A percentile compares a stretch with the other conserved stretches of the same genome.
phyloP scores from a whole-genome alignment of 92 coral and sea anemone species.

The Porites lobata region DNA sequence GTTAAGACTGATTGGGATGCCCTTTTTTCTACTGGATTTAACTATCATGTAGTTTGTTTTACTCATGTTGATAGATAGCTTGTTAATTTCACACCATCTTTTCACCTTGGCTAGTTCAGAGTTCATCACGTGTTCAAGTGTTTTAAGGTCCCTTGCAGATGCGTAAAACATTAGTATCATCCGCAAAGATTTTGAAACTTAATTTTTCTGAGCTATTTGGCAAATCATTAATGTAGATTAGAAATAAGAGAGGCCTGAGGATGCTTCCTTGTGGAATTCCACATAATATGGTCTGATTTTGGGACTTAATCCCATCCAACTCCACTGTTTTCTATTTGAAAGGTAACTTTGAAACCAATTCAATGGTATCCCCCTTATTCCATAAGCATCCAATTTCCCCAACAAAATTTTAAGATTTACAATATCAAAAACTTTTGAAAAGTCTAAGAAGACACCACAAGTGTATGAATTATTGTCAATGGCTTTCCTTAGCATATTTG shows the following conservation, averaged over 20 bases:
- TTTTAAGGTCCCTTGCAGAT: neutral
- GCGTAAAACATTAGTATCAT: neutral
- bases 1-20: neutral
- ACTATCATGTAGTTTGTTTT: neutral
- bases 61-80: neutral
- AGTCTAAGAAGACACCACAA: too few relatives aligned
- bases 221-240: too few relatives aligned
- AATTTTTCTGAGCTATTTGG: too few relatives aligned
- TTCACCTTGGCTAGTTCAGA: neutral
- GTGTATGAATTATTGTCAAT: too few relatives aligned
- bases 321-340: neutral
- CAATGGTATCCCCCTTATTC: conserved; percentile 42
- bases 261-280: neutral
- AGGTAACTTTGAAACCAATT: conserved; percentile 12
- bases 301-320: conserved; percentile 17
- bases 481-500: too few relatives aligned
- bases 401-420: neutral
- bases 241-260: too few relatives aligned
- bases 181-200: too few relatives aligned
- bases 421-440: conserved; percentile 38
- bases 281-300: neutral
- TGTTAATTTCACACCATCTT: neutral
- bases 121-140: neutral
- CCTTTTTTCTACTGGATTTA: too few relatives aligned
- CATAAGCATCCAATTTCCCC: neutral